Evolutionary conservation across 35 echinoderm and acorn worm species (phyloP).

Genomic region (Patiria miniata): DNA sequence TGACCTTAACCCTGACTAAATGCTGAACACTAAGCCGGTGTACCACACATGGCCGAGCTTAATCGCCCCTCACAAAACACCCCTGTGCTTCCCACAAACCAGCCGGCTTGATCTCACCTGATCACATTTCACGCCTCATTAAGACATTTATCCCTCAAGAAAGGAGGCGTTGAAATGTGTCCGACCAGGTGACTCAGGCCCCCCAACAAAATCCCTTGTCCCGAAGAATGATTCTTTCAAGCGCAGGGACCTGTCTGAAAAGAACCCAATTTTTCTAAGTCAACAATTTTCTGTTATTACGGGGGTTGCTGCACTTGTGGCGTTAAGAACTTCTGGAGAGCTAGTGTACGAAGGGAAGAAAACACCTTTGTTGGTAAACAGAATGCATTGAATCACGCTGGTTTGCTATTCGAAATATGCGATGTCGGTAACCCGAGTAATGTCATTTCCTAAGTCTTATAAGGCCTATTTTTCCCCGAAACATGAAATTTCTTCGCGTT

Average conservation of each 20-base stretch:
- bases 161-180: too few species aligned
- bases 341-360: neutral
- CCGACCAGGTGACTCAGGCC: too few species aligned
- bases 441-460: too few species aligned
- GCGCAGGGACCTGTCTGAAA: neutral
- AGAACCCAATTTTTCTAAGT: conserved; percentile 7
- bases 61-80: neutral
- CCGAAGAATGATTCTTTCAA: too few species aligned
- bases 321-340: neutral
- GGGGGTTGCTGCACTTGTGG: neutral
- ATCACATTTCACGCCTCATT: conserved; percentile 17
- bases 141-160: neutral
- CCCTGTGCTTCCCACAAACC: neutral
- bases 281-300: neutral
- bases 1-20: conserved; percentile 9
- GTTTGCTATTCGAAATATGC: too few species aligned
- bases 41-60: neutral
- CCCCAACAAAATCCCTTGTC: too few species aligned
- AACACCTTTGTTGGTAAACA: neutral
- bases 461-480: too few species aligned
- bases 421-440: too few species aligned
- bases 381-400: too few species aligned
- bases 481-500: too few species aligned
- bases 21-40: neutral
- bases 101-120: neutral